A percentile compares a stretch with the other conserved stretches of the same genome.
phyloP scores from a whole-genome alignment of 2,888 invertebrate genomes.

The Rotaria socialis region DNA sequence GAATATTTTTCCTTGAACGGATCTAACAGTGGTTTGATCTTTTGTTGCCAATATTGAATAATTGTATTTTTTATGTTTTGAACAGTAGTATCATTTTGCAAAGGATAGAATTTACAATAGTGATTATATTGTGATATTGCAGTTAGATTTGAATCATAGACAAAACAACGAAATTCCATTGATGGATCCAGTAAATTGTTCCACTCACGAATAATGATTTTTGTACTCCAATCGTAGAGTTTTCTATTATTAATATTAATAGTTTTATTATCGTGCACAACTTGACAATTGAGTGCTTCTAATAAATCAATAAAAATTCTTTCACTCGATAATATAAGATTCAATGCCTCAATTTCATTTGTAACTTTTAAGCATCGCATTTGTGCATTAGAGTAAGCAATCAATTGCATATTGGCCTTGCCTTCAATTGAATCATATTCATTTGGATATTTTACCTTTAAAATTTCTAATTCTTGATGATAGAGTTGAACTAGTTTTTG shows the following conservation, averaged over 20 bases:
- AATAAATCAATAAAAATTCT: not conserved
- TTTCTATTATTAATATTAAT: not conserved
- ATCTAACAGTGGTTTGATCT: not conserved
- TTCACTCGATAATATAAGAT: not conserved
- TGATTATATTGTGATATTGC: slow-evolving; percentile 12
- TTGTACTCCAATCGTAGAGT: not conserved
- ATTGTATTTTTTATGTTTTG: not conserved
- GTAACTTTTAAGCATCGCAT: not conserved
- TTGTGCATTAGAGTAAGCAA: not conserved
- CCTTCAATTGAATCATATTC: not conserved
- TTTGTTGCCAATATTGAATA: not conserved
- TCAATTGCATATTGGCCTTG: not conserved
- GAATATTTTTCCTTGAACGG: not conserved
- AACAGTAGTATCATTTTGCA: not conserved
- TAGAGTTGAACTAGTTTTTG: not conserved
- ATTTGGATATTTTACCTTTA: not conserved
- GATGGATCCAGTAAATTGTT: not conserved
- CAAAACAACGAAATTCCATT: slow-evolving; percentile 19
- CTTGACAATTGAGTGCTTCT: not conserved
- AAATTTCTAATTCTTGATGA: not conserved
- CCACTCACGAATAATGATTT: not conserved
- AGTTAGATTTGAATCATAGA: not conserved
- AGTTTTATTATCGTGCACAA: not conserved
- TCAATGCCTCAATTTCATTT: not conserved
- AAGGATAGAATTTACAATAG: not conserved